These are phyloP conservation scores for Apostichopus leukothele DNA, from an alignment of 53 echinoderm and acorn worm genomes.

Conservation along the genomic window DNA sequence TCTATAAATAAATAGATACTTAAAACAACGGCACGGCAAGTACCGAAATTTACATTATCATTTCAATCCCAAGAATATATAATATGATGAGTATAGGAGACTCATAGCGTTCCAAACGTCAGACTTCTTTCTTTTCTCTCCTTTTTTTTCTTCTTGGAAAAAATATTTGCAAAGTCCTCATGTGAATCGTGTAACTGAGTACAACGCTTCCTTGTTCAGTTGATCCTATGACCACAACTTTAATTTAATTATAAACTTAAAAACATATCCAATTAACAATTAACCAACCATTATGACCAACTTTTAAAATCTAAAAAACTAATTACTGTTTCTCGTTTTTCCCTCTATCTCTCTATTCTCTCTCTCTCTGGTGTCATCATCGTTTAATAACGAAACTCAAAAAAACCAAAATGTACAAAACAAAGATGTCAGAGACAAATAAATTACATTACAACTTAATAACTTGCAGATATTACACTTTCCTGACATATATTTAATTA, in stretches of 20 bases:
- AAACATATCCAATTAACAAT: no score
- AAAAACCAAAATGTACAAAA: not conserved
- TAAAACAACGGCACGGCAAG: not conserved
- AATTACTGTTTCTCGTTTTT: slow-evolving; percentile 23
- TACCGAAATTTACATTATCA: not conserved
- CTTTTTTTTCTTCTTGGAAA: no score
- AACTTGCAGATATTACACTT: slow-evolving; percentile 37
- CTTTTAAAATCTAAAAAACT: no score
- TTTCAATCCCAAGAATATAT: no score
- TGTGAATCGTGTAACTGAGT: no score
- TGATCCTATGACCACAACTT: not conserved
- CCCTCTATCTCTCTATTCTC: not conserved
- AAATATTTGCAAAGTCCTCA: no score
- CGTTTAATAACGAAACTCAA: not conserved
- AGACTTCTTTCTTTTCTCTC: not conserved
- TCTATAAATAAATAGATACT: not conserved
- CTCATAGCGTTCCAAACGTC: not conserved
- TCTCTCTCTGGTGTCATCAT: not conserved
- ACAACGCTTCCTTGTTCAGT: no score
- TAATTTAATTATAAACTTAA: no score
- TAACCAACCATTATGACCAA: no score
- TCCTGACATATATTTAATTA: slow-evolving; percentile 29
- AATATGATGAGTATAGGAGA: no score
- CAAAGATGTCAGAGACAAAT: slow-evolving; percentile 10
- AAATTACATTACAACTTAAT: not conserved